Conservation (phyloP, 2,113 vertebrate genomes). For the Leucopsar rothschildi region DNA sequence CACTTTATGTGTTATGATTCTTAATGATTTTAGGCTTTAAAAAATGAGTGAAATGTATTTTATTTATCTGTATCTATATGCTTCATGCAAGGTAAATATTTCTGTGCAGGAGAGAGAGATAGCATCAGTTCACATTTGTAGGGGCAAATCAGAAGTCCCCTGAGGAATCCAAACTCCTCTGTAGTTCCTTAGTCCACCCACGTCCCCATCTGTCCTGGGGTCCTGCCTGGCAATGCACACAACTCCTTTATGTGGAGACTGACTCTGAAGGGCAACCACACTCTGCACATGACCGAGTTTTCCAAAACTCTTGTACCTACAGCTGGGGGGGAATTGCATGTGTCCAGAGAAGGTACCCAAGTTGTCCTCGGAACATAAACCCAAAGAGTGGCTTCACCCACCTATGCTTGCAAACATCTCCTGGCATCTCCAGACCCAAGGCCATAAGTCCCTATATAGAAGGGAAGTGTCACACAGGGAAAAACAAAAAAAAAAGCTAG, state of each 20-base stretch:
- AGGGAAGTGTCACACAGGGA: background rate
- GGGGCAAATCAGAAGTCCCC: background rate
- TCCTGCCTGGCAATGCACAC: background rate
- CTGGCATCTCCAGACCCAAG: background rate
- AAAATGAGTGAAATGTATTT: background rate
- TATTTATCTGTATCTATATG: background rate
- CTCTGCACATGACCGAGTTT: background rate
- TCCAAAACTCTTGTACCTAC: background rate
- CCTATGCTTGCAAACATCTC: background rate
- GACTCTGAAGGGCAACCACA: background rate
- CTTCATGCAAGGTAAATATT: background rate
- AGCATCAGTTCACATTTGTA: background rate
- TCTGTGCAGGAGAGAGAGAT: background rate
- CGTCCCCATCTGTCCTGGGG: background rate
- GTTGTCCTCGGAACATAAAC: background rate
- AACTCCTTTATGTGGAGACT: accelerated
- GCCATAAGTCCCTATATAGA: accelerated
- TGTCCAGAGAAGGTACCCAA: background rate
- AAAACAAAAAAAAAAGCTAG: background rate
- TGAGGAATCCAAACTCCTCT: background rate
- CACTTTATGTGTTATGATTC: background rate
- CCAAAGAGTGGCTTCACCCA: background rate
- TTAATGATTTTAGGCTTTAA: background rate
- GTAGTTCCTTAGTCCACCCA: background rate
- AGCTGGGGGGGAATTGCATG: background rate